Percentiles rank a stretch among this genome's conserved stretches.
Conservation (phyloP, 2,797 vertebrate species). For the Tamandua tetradactyla region DNA sequence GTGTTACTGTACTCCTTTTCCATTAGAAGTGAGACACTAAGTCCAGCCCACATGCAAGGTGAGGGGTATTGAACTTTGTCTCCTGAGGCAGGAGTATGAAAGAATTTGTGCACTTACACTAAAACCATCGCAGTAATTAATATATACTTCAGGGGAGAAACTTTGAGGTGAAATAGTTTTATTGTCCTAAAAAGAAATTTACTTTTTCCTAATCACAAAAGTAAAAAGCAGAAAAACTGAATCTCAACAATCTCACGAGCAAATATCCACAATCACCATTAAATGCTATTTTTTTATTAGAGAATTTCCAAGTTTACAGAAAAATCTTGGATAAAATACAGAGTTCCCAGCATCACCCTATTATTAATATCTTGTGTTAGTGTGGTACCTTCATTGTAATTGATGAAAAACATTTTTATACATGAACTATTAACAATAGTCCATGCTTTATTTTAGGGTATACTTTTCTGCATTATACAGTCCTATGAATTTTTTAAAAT, state of each 20-base stretch:
- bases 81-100: not conserved
- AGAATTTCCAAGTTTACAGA: too few species aligned
- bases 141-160: not conserved
- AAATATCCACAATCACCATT: not conserved
- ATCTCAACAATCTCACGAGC: not conserved
- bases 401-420: too few species aligned
- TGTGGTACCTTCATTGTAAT: too few species aligned
- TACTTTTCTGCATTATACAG: too few species aligned
- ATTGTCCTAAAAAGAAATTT: not conserved
- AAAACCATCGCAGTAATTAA: not conserved
- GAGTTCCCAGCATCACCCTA: too few species aligned
- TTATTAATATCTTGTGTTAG: too few species aligned
- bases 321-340: too few species aligned
- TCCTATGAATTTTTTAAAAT: too few species aligned
- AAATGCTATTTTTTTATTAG: too few species aligned
- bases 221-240: not conserved
- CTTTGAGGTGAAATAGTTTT: not conserved
- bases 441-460: too few species aligned
- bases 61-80: not conserved
- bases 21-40: not conserved
- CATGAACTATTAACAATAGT: too few species aligned
- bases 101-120: not conserved
- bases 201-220: not conserved
- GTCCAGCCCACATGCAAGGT: not conserved
- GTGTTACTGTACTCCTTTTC: not conserved